phyloP scores from a whole-genome alignment of 92 coral and sea anemone species.

The Parazoanthus atlanticus region DNA sequence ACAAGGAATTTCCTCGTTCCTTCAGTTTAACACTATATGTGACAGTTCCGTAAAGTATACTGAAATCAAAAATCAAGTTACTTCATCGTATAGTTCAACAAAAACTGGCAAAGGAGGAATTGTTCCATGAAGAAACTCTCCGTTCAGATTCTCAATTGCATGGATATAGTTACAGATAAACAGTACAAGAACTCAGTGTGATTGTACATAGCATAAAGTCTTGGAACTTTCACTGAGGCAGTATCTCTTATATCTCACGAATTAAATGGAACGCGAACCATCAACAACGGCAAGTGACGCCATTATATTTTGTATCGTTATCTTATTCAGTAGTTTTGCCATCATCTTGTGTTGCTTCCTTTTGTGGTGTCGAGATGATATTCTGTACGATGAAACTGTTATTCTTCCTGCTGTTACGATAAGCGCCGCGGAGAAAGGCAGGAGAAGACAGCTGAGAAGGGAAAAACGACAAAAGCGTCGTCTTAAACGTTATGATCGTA shows the following conservation, averaged over 20 bases:
- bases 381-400: not conserved
- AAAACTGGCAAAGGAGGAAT: not conserved
- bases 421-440: not conserved
- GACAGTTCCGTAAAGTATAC: not conserved
- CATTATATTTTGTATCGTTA: not conserved
- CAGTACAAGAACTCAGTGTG: not conserved
- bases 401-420: not conserved
- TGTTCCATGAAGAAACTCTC: not conserved
- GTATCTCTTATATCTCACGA: not conserved
- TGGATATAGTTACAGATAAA: not conserved
- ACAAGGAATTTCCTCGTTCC: not conserved
- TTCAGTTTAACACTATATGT: not conserved
- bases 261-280: not conserved
- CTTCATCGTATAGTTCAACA: not conserved
- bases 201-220: no score
- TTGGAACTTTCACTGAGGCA: not conserved
- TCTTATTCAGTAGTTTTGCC: not conserved
- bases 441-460: not conserved
- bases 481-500: not conserved
- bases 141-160: not conserved
- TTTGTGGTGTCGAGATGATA: conserved; percentile 17
- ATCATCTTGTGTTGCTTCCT: conserved; percentile 4
- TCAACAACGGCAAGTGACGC: not conserved
- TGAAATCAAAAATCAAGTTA: not conserved
- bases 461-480: not conserved